These are phyloP conservation scores for Tillus elongatus DNA, from an alignment of 2,888 invertebrate species.

Conservation along the genomic window DNA sequence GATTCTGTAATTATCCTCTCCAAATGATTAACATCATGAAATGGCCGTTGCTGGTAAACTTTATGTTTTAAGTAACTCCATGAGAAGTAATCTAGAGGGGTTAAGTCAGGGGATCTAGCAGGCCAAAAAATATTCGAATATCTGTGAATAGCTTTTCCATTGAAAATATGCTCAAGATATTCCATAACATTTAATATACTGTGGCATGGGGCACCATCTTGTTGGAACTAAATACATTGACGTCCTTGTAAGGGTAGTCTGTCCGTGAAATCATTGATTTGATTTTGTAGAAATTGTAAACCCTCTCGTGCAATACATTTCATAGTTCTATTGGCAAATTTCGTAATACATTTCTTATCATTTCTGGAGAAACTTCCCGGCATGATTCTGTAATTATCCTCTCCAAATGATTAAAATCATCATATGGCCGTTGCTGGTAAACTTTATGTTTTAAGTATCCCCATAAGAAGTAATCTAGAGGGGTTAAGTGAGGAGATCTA, in stretches of 20 bases:
- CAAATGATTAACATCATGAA: conserved; percentile 12
- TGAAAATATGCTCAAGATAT: conserved; percentile 11
- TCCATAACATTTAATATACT: conserved; percentile 13
- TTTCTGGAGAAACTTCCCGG: conserved; percentile 8
- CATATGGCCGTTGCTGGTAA: conserved; percentile 8
- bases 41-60: conserved; percentile 8
- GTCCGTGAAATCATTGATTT: no score
- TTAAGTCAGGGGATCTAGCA: conserved; percentile 13
- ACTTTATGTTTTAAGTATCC: conserved; percentile 11
- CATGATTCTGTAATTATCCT: conserved; percentile 10
- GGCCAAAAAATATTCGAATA: conserved; percentile 13
- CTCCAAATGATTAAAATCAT: conserved; percentile 12
- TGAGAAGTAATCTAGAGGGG: conserved; percentile 9
- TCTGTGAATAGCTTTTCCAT: conserved; percentile 13
- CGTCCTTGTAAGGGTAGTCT: conserved; percentile 12
- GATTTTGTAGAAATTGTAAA: no score
- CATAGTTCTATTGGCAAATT: neutral
- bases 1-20: conserved; percentile 10
- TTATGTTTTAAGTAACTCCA: conserved; percentile 12
- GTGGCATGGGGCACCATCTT: conserved; percentile 13
- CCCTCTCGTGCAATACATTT: neutral
- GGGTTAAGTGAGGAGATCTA: conserved; percentile 12
- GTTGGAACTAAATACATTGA: conserved; percentile 9
- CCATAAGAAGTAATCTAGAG: conserved; percentile 12
- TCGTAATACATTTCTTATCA: neutral